Conservation (phyloP, 1,140 invertebrate species). For the Brachionus asplanchnoidis region DNA sequence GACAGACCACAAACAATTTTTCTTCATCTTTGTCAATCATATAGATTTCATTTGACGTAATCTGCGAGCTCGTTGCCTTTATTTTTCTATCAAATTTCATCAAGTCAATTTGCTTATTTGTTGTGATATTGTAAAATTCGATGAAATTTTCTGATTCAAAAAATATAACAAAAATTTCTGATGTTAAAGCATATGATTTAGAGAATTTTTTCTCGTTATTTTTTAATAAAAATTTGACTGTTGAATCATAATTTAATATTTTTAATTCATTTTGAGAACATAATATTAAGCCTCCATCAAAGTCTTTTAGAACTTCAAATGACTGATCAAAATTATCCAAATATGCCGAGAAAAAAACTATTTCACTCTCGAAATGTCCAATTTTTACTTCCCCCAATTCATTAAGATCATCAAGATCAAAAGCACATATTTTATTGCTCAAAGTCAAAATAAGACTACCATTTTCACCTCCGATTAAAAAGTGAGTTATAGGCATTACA, state of each 20-base stretch:
- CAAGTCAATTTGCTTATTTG: too few species aligned
- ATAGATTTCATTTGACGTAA: background rate
- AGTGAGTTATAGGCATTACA: background rate
- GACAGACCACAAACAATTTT: background rate
- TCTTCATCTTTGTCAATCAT: background rate
- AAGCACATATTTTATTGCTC: background rate
- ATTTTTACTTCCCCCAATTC: background rate
- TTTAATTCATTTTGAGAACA: background rate
- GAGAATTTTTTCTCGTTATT: background rate
- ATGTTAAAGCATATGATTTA: background rate
- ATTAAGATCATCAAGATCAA: background rate
- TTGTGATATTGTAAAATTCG: too few species aligned
- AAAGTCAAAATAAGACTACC: background rate
- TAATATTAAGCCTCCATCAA: background rate
- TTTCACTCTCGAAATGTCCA: background rate
- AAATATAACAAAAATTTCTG: background rate
- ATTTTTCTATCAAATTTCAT: background rate
- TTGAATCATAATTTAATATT: background rate
- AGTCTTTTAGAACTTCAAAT: background rate
- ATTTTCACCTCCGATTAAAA: background rate
- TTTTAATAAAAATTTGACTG: background rate
- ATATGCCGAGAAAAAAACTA: background rate
- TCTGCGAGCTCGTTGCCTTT: background rate
- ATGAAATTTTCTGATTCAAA: too few species aligned
- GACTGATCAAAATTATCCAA: background rate